phyloP scores from a whole-genome alignment of 1,140 invertebrate species.

The Ceratitis capitata region DNA sequence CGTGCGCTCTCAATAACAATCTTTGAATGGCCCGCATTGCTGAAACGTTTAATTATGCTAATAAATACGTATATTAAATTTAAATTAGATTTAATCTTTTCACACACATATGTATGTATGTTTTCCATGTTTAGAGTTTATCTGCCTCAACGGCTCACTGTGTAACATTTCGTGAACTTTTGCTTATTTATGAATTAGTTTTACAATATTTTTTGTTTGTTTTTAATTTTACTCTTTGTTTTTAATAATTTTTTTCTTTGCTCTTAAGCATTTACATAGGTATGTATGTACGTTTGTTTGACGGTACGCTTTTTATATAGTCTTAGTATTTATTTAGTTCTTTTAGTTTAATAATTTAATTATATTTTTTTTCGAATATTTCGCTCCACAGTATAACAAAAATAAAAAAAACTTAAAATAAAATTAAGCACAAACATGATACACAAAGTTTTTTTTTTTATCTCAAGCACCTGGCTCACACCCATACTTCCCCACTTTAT shows the following conservation, averaged over 20 bases:
- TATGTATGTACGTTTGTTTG: not conserved
- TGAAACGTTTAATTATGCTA: constrained; percentile 47
- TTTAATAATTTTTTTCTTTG: not conserved
- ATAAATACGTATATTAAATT: constrained; percentile 37
- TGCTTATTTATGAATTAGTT: not conserved
- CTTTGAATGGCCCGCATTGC: constrained; percentile 1
- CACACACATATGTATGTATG: too few relatives aligned
- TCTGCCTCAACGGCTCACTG: not conserved
- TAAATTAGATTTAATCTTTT: too few relatives aligned
- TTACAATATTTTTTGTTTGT: not conserved
- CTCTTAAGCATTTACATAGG: not conserved
- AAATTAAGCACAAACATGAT: not conserved
- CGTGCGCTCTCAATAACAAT: constrained; percentile 44
- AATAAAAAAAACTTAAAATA: not conserved
- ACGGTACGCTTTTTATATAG: too few relatives aligned
- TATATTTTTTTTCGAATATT: not conserved
- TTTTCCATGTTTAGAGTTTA: not conserved
- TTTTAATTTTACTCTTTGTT: too few relatives aligned
- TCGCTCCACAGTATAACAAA: not conserved
- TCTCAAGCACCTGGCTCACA: not conserved
- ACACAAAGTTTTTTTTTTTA: not conserved
- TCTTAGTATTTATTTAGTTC: not conserved
- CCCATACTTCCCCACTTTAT: not conserved
- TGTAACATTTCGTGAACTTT: not conserved
- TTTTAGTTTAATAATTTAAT: too few relatives aligned